Base-by-base conservation (phyloP, 2,888 invertebrate genomes). In the Yponomeuta plumbellus region DNA sequence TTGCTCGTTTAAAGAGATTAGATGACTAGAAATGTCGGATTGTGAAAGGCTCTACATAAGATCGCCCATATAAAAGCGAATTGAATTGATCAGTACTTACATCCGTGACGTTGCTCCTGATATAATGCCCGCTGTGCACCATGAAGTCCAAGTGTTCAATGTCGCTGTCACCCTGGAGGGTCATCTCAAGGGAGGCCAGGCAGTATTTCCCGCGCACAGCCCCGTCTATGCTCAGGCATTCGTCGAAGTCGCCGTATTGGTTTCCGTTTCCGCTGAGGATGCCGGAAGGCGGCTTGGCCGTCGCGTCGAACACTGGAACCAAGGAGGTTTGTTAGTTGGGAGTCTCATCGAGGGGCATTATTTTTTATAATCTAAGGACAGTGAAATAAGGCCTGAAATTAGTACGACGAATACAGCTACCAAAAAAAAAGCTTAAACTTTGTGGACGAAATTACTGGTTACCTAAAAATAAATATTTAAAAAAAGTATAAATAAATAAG, bases 241-340 rank as follows among this genome's bases (percentile, higher is more conserved):
- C 93, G 81, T 95, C 94, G 73, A 93, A 94, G 81, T 95, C 94
- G 0, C 95, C 95, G 65, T 93, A 93, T 73, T 95, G 95, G 83
- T 95, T 94, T 8, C 92, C 92, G 73, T 95, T 95, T 11, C 95
- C 95, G 73, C 92, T 94, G 22, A 95, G 80, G 61, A 95, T 90
- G 44, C 95, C 95, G 0, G 95, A 92, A 0, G 95, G 93, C 8
- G 93, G 88, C 80, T 95, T 95, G 2, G 94, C 95, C 3, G 94
- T 93, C n/a, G 95, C 93, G 78, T 95, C 95, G 76, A 94, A 93
- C 94, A 95, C 95, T 95, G 83, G 44, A 88, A 88, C 73, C 79
- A 80, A 69, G 40, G 56, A 8, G 21, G 13, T 21, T 13, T 2
- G 22, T 59, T 59, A 23, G 21, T 22, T 34, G 3, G 34, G 34